Evolutionary conservation across 2,113 vertebrate species (phyloP), one percentile per base, ranked within the genome.

Genomic region (Urocynchramus pylzowi): DNA sequence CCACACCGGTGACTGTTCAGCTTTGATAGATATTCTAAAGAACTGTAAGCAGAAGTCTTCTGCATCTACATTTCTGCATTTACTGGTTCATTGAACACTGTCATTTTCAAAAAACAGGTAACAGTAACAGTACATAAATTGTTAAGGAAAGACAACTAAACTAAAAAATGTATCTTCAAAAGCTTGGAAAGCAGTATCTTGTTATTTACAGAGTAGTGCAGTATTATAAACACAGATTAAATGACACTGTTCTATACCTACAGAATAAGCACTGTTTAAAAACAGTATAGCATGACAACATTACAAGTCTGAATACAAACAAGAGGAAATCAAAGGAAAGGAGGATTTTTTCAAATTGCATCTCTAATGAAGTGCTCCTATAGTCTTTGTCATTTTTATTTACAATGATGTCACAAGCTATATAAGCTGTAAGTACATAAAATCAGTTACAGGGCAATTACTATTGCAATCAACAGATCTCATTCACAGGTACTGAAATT

Each of bases 151-250:
- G 82, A 89, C 56, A 95, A 78, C 78, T 96, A 87, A 82, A 91
- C 89, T 96, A 87, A 84, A 97, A 95, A 96, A 78, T 49, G 33
- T 42, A 81, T 88, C 45, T 93, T 97, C 60, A 97, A 81, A 96
- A 49, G 42, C 47, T 84, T 8, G 77, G 79, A 95, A 96, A 75
- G 79, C 54, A 59, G 37, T 87, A 93, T 76, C 69, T 96, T 74
- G 95, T 71, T 97, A 91, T 95, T 95, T 97, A 97, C 97, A 97
- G 77, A 94, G 28, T 91, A 94, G 76, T 95, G 78, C 80, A 96
- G 75, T 57, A 94, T 67, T 95, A 96, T 63, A 93, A 96, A 97
- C 81, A 94, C 13, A 89, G 84, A 63, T 61, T 69, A 77, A 78
- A 95, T 74, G 88, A 87, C 77, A 90, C 37, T 57, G 76, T 84